Evolutionary conservation across 2,797 vertebrate species (phyloP).

Genomic region (Mormyrus hasselquistii): DNA sequence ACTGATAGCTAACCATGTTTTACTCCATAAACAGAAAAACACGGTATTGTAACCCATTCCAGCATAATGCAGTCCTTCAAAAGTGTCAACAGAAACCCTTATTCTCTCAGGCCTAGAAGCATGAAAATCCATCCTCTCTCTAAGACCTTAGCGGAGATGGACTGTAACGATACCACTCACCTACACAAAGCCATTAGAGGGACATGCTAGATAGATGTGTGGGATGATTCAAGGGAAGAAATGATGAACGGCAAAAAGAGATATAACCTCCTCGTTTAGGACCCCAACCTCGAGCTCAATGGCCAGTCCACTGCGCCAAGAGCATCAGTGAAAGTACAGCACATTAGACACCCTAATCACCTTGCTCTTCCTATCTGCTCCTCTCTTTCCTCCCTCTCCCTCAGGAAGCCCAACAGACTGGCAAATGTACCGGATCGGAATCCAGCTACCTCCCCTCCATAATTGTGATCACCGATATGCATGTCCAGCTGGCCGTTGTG

Average conservation of each 20-base stretch:
- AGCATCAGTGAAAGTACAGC: not conserved
- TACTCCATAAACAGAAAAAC: not conserved
- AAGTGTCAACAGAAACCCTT: not conserved
- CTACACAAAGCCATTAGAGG: conserved; percentile 19
- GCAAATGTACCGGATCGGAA: not conserved
- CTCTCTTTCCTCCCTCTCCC: not conserved
- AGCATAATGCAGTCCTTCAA: not conserved
- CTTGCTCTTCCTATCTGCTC: not conserved
- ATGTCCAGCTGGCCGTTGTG: not conserved
- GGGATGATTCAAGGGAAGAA: conserved; percentile 1
- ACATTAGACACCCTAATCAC: not conserved
- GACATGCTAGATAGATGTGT: not conserved
- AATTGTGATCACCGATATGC: not conserved
- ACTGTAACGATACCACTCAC: conserved; percentile 11
- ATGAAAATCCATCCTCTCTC: not conserved
- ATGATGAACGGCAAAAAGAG: not conserved
- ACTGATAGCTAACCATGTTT: not conserved
- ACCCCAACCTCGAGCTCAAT: conserved; percentile 17
- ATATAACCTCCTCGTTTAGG: not conserved
- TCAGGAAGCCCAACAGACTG: not conserved
- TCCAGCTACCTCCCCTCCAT: not conserved
- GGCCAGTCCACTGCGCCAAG: conserved; percentile 5
- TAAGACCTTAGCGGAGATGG: conserved; percentile 5
- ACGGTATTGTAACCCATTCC: not conserved
- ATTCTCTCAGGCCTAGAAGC: not conserved